Conservation (phyloP, 2,888 invertebrate genomes). For the Esperia sulphurella region DNA sequence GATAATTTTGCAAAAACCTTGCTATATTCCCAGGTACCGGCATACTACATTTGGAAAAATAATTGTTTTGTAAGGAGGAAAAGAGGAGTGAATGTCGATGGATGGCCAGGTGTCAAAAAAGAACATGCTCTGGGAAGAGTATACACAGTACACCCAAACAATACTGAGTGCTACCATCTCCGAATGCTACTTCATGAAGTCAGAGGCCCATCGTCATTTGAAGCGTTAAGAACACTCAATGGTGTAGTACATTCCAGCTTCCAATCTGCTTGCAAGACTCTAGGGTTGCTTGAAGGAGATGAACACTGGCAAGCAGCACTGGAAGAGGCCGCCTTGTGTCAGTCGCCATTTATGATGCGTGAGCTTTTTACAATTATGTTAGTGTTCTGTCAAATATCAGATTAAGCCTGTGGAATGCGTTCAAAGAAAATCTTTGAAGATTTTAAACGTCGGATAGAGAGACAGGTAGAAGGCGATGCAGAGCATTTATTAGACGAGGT, state of each 20-base stretch:
- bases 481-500: too few relatives aligned
- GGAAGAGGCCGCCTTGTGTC: slow-evolving; percentile 26
- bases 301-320: slow-evolving; percentile 30
- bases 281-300: slow-evolving; percentile 38
- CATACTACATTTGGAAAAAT: slow-evolving; percentile 15
- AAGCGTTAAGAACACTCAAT: slow-evolving; percentile 30
- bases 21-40: slow-evolving; percentile 22
- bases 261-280: slow-evolving; percentile 27
- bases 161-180: slow-evolving; percentile 36
- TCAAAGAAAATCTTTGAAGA: slow-evolving; percentile 12
- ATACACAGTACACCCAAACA: slow-evolving; percentile 30
- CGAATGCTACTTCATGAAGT: slow-evolving; percentile 20
- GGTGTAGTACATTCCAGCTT: slow-evolving; percentile 26
- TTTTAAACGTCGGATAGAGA: slow-evolving; percentile 13
- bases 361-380: slow-evolving; percentile 22
- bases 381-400: slow-evolving; percentile 15
- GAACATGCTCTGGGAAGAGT: slow-evolving; percentile 34
- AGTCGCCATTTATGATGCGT: slow-evolving; percentile 15
- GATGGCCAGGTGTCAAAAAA: slow-evolving; percentile 26
- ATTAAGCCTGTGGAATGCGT: slow-evolving; percentile 18
- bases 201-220: slow-evolving; percentile 16
- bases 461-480: too few relatives aligned
- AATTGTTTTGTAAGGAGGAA: slow-evolving; percentile 22
- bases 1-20: slow-evolving; percentile 22
- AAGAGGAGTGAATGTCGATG: slow-evolving; percentile 25